These are phyloP conservation scores for Drosophila aldrichi DNA, from an alignment of 2,888 invertebrate species.

Conservation along the genomic window DNA sequence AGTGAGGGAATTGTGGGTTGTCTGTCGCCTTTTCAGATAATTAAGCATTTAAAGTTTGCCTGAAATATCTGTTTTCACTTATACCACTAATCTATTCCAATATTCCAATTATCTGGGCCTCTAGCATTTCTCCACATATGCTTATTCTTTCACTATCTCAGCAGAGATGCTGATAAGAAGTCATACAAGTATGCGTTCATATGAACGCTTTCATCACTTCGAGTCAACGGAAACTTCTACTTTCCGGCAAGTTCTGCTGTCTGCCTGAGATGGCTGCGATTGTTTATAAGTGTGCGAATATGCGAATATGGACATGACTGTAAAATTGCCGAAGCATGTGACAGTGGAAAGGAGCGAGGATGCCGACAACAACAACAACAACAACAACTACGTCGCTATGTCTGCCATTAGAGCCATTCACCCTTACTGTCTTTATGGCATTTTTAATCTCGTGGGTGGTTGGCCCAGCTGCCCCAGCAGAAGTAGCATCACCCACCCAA, in stretches of 20 bases:
- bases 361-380: slow-evolving; percentile 32
- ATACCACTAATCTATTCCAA: neutral
- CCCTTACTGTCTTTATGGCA: slow-evolving; percentile 84
- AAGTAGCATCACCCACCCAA: slow-evolving; percentile 14
- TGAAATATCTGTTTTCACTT: neutral
- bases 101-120: neutral
- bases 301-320: slow-evolving; percentile 30
- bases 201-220: neutral
- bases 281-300: slow-evolving; percentile 11
- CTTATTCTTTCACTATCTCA: neutral
- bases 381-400: slow-evolving; percentile 45
- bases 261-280: slow-evolving; percentile 15
- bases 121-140: neutral
- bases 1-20: no score
- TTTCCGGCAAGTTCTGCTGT: neutral
- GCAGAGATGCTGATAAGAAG: neutral
- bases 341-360: slow-evolving; percentile 36
- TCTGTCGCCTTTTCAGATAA: no score
- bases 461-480: slow-evolving; percentile 44
- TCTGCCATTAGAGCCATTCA: slow-evolving; percentile 81
- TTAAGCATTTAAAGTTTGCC: no score
- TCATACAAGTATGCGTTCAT: neutral
- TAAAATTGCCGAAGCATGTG: slow-evolving; percentile 19
- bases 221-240: neutral
- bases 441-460: slow-evolving; percentile 84